Evolutionary conservation across 2,797 vertebrate genomes (phyloP), one percentile per base, ranked within the genome.

Genomic region (Micromesistius poutassou): DNA sequence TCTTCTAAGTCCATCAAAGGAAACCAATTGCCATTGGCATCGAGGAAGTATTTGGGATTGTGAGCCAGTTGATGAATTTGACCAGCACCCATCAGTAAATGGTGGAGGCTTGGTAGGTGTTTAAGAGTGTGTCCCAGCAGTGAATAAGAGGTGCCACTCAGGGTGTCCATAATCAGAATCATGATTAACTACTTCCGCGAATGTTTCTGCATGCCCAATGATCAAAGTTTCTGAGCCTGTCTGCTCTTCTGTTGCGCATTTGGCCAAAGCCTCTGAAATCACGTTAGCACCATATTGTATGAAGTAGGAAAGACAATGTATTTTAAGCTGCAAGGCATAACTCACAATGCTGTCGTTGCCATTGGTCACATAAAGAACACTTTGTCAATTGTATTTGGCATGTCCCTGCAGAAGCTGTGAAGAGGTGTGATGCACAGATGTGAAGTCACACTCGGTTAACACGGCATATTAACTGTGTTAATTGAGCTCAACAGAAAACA

Each of bases 341-440:
- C 46, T 55, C 16, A 55, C 16, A 55, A 62, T 22, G 8, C 55
- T 62, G 46, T 55, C 8, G n/a, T n/a, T 62, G 55, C n/a, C 55
- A 62, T 7, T 62, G 55, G 55, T 6, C 7, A 62, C 55, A 62
- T 62, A 62, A 62, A 62, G 5, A 25, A 62, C 5, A 62, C 46
- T 50, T 14, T 50, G 75, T 85, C 73, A 81, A 80, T 79, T 78
- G 71, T 77, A 35, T 75, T 75, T 73, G 50, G 79, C 75, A 81
- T 82, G 75, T 78, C n/a, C 42, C 79, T 76, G 72, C 35, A 72
- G 83, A 83, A 78, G 42, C 33, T 71, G 83, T 74, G 78, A 87
- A 82, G 85, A 84, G 87, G 75, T 83, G 86, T 82, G 83, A 78
- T 76, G 84, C 87, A 85, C 91, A 92, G 89, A 92, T 91, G 90